A percentile compares a stretch with the other conserved stretches of the same genome.
phyloP scores from a whole-genome alignment of 2,888 invertebrate genomes.

The Liodrosophila aerea region DNA sequence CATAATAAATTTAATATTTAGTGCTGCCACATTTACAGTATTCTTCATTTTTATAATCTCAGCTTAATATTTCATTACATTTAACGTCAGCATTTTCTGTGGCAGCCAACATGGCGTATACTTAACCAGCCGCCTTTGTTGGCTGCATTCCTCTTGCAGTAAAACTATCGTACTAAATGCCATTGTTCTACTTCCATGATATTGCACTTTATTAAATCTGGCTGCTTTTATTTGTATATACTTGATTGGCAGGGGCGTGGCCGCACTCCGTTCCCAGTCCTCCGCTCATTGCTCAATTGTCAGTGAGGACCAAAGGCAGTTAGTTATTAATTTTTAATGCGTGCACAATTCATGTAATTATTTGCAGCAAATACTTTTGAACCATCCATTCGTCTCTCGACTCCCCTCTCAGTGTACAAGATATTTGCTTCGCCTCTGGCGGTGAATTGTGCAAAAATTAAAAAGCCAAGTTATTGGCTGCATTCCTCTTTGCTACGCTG shows the following conservation, averaged over 20 bases:
- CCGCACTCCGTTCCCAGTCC: background rate
- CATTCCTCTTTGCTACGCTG: conserved; percentile 39
- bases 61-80: conserved; percentile 30
- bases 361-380: conserved; percentile 48
- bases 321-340: conserved; percentile 75
- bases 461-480: conserved; percentile 64
- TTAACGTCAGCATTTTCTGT: background rate
- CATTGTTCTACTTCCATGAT: conserved; percentile 39
- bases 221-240: conserved; percentile 38
- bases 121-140: conserved; percentile 47
- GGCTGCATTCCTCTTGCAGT: conserved; percentile 7
- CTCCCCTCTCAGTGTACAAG: conserved; percentile 32
- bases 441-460: conserved; percentile 60
- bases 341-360: conserved; percentile 69
- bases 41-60: conserved; percentile 24
- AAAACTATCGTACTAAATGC: conserved; percentile 30
- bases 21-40: background rate
- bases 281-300: background rate
- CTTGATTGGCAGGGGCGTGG: background rate
- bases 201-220: conserved; percentile 63
- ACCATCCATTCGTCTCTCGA: background rate
- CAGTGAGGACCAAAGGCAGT: conserved; percentile 43
- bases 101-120: conserved; percentile 21
- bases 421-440: conserved; percentile 74
- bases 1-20: conserved; percentile 7